phyloP scores from a whole-genome alignment of 2,888 invertebrate species.

The Oscheius sp. region DNA sequence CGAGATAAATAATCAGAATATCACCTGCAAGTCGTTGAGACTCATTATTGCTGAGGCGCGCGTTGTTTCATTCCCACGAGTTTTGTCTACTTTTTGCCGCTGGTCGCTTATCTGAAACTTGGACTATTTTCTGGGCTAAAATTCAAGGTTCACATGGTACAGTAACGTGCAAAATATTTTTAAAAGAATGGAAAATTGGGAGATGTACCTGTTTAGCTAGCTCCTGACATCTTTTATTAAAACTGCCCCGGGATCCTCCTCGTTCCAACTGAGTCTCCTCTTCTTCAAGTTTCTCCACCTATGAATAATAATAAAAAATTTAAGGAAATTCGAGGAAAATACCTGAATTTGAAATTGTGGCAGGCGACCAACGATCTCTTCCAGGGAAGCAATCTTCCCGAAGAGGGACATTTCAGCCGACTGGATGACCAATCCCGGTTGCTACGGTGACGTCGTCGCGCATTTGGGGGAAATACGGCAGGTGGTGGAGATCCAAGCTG shows the following conservation, averaged over 20 bases:
- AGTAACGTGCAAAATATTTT: too few relatives aligned
- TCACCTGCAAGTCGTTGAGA: slow-evolving; percentile 39
- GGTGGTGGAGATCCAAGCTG: too few relatives aligned
- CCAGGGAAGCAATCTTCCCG: slow-evolving; percentile 47
- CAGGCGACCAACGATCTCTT: slow-evolving; percentile 49
- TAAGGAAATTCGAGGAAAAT: neutral
- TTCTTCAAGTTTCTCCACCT: slow-evolving; percentile 46
- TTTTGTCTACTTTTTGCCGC: slow-evolving; percentile 41
- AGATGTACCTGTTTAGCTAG: slow-evolving; percentile 44
- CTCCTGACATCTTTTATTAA: slow-evolving; percentile 44
- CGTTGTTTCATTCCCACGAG: slow-evolving; percentile 31
- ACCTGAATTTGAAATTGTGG: slow-evolving; percentile 54
- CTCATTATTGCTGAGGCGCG: slow-evolving; percentile 36
- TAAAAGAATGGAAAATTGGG: too few relatives aligned
- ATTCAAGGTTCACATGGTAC: too few relatives aligned
- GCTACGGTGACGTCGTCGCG: slow-evolving; percentile 8
- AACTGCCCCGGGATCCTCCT: slow-evolving; percentile 38
- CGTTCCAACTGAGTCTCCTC: slow-evolving; percentile 37
- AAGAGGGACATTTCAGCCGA: slow-evolving; percentile 43
- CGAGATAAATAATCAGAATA: neutral
- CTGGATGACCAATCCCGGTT: neutral
- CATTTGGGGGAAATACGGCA: too few relatives aligned
- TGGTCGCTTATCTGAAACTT: slow-evolving; percentile 43
- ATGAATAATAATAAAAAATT: slow-evolving; percentile 19
- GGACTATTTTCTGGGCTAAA: too few relatives aligned